phyloP scores from a whole-genome alignment of 2,888 invertebrate genomes.

The Scaptodrosophila latifasciaeformis region DNA sequence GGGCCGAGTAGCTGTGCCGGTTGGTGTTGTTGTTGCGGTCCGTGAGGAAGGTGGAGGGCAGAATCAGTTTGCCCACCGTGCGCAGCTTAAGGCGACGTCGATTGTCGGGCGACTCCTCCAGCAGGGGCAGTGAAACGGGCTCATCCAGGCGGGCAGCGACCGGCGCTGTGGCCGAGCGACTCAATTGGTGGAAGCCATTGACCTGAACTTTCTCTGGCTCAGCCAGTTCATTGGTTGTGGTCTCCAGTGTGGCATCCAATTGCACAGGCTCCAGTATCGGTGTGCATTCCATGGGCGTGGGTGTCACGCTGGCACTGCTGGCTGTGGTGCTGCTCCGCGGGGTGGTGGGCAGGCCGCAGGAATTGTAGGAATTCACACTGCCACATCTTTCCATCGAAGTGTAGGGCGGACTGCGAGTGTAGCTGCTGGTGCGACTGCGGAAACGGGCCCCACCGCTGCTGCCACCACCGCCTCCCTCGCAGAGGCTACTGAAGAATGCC shows the following conservation, averaged over 20 bases:
- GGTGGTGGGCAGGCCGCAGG: conserved; percentile 31
- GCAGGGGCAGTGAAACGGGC: too few species aligned
- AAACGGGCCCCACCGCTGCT: conserved; percentile 19
- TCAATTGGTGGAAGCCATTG: conserved; percentile 13
- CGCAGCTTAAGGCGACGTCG: conserved; percentile 60
- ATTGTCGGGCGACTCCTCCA: conserved; percentile 22
- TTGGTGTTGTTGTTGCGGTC: conserved; percentile 58
- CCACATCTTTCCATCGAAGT: conserved; percentile 54
- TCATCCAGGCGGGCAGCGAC: background rate
- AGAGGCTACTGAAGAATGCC: conserved; percentile 72
- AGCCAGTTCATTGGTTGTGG: background rate
- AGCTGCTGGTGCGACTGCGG: conserved; percentile 46
- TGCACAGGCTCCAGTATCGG: conserved; percentile 24
- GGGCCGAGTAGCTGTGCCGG: conserved; percentile 27
- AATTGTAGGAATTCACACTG: conserved; percentile 34
- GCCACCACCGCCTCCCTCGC: conserved; percentile 42
- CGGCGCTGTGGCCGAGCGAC: conserved; percentile 24
- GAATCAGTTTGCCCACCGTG: conserved; percentile 69
- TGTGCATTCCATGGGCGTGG: conserved; percentile 57
- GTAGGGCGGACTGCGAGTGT: conserved; percentile 45
- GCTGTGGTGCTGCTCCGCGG: conserved; percentile 56
- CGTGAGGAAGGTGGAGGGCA: conserved; percentile 68
- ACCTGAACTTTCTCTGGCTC: background rate
- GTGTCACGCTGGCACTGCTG: conserved; percentile 62
- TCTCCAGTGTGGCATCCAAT: conserved; percentile 15